Base-by-base conservation (phyloP, 2,888 invertebrate genomes). In the Rhogogaster chlorosoma region DNA sequence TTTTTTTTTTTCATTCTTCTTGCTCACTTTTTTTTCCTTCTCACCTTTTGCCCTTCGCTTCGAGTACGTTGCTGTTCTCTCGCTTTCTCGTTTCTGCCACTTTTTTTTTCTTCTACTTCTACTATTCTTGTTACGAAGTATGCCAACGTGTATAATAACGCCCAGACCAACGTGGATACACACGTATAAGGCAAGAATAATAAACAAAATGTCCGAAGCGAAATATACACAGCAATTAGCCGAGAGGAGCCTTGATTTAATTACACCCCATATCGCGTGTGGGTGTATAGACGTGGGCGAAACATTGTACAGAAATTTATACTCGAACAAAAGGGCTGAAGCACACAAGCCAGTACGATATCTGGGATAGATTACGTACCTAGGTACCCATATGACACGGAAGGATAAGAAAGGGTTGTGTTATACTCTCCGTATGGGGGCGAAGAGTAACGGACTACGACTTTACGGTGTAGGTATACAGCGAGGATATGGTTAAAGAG, bases 351-450 rank as follows among this genome's bases (percentile, higher is more conserved):
- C 5, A 18, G 18, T 32, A 32, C 10, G 42, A 73, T 42, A 73
- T 73, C 73, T 73, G 73, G 73, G n/a, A 73, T 38, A 42, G 73
- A 73, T 73, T 42, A 73, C 73, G 22, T 42, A 42, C 38, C 18
- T 42, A 38, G 9, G 29, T 61, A 67, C 15, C 67, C 32, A 18
- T 45, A 45, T 67, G 29, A 67, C 67, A 32, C 67, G 32, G 18
- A 67, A 32, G 38, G 73, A 73, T 73, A 73, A 73, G 73, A 73
- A 73, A 42, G 73, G 73, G 73, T 73, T 73, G 73, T 12, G 12
- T 45, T 12, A 15, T 45, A 45, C 26, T 22, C 73, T 73, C n/a
- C 1, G 73, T 26, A 73, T 38, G 38, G 18, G 38, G 22, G 22
- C 73, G n/a, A 12, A 73, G 42, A 73, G 73, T n/a, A 42, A 22